Base-by-base conservation (phyloP, 2,797 vertebrate species). In the Malacoctenus gilli region DNA sequence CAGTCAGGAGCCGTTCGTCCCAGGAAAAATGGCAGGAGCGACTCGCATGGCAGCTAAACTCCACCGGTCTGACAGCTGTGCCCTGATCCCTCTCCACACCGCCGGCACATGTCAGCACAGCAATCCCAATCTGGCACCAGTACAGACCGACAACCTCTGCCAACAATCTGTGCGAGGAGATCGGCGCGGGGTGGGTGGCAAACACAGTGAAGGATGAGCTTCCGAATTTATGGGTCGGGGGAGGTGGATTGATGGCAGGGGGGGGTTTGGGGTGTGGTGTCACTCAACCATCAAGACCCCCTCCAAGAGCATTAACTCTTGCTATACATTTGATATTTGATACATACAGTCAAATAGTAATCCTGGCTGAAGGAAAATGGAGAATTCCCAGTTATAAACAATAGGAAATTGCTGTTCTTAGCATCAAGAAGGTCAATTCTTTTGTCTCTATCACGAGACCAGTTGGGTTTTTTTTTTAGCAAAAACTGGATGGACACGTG, bases 61-160 rank as follows among this genome's bases (percentile, higher is more conserved):
- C 34, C 63, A 68, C 19, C 46, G 3, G 20, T 60, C 65, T 62
- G 56, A 79, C 79, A 82, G 75, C 75, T 81, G 82, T 68, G 71
- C 32, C 61, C 63, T 56, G 72, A 80, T 77, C 59, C 65, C 48
- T 54, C 55, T 60, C 40, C 56, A 55, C 68, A 72, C 18, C 18
- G 7, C 44, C 57, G 71, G 51, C 25, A 61, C 54, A 55, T 64
- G 71, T 68, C 65, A 73, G 43, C 32, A 53, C 64, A 19, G 47
- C 56, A 60, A 58, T 53, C 61, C 54, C 56, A 65, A 58, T 64
- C 72, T 74, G 77, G 79, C 75, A 61, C 35, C 2, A 6, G 48
- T 6, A 37, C 38, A 78, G 56, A 34, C 38, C 46, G 2, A 13
- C 40, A 44, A 25, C 42, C 50, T 35, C 59, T 20, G 73, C 68